Conservation (phyloP, 2,888 invertebrate genomes). For the Aromia moschata region DNA sequence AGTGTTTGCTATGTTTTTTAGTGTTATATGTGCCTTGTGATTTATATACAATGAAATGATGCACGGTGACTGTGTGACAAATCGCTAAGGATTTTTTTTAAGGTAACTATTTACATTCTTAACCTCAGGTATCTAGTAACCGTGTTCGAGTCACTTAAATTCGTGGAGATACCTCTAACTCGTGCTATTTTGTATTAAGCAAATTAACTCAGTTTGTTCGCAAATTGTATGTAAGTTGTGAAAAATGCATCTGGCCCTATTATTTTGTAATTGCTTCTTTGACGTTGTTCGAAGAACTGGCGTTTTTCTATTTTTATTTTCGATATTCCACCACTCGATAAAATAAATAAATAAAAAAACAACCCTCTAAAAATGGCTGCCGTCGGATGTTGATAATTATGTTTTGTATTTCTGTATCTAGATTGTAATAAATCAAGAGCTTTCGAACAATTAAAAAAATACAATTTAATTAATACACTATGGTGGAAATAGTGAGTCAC, state of each 20-base stretch:
- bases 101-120: constrained; percentile 13
- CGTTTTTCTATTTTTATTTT: no score
- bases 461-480: no score
- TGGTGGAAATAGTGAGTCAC: no score
- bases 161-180: no score
- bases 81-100: constrained; percentile 22
- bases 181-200: no score
- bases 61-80: constrained; percentile 27
- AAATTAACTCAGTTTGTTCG: no score
- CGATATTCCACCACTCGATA: no score
- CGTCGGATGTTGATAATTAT: constrained; percentile 14
- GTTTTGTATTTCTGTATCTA: not conserved
- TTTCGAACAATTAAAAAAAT: no score
- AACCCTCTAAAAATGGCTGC: constrained; percentile 13
- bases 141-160: not conserved
- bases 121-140: not conserved
- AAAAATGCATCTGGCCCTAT: no score
- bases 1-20: constrained; percentile 39
- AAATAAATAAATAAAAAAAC: constrained; percentile 11
- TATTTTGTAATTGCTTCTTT: no score
- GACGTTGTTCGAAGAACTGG: no score
- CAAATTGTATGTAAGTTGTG: no score
- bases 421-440: not conserved
- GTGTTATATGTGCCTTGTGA: constrained; percentile 45
- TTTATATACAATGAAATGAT: constrained; percentile 39